Evolutionary conservation across 53 echinoderm and acorn worm genomes (phyloP), one percentile per base, ranked within the genome.

Genomic region (Henricia sp.): DNA sequence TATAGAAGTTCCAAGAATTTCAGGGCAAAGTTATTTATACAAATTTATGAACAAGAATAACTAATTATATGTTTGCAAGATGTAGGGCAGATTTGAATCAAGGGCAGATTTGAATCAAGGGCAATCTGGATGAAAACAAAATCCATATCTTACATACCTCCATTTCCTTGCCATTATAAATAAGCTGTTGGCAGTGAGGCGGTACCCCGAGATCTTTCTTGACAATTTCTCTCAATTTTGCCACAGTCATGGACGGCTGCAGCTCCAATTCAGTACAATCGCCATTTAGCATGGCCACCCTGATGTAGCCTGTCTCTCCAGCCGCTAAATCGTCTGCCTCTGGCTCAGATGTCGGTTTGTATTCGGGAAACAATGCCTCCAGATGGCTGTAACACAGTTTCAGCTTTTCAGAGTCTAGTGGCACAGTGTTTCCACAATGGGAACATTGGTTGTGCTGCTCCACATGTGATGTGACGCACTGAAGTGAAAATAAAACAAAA

Each of bases 111-210:
- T n/a, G n/a, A n/a, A n/a, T n/a, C n/a, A n/a, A n/a, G n/a, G n/a
- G n/a, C n/a, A n/a, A n/a, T n/a, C n/a, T n/a, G n/a, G n/a, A n/a
- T n/a, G n/a, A n/a, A n/a, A n/a, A n/a, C n/a, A n/a, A n/a, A n/a
- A n/a, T n/a, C n/a, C n/a, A n/a, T n/a, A n/a, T n/a, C n/a, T n/a
- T n/a, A n/a, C n/a, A 26, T 66, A 78, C 87, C 85, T 85, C 74
- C 85, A 85, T 73, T 74, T 85, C 85, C 14, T 42, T 59, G n/a
- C 72, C 72, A 71, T 72, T 85, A 60, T 72, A 85, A 56, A 78
- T 52, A 23, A 87, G 32, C 19, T 55, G 65, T 67, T 77, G 77
- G 21, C 52, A 68, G 26, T 78, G 77, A 33, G 62, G 51, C 2
- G 87, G 68, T 11, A 87, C 74, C 11, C 75, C 75, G 4, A 87